phyloP scores from a whole-genome alignment of 2,113 vertebrate genomes.

The Amphilophus citrinellus region DNA sequence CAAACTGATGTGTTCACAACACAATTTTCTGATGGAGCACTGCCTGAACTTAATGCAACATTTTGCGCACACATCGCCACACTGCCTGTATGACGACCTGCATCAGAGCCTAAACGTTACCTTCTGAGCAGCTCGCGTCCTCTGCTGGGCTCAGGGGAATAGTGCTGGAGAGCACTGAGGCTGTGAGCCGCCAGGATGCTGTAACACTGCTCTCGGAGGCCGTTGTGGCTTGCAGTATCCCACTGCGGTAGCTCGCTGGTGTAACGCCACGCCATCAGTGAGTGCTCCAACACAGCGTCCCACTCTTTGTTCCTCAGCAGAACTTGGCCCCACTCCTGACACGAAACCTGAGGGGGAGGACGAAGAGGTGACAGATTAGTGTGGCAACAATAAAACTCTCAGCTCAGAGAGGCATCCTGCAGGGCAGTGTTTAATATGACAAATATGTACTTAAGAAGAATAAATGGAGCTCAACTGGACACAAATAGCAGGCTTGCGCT shows the following conservation, averaged over 20 bases:
- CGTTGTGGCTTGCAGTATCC: conserved; percentile 77
- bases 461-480: neutral
- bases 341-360: conserved; percentile 67
- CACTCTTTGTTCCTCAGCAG: conserved; percentile 73
- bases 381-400: neutral
- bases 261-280: conserved; percentile 74
- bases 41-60: neutral
- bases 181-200: conserved; percentile 64
- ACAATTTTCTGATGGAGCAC: neutral
- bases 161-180: conserved; percentile 67
- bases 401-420: neutral
- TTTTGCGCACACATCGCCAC: neutral
- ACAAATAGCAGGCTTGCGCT: neutral
- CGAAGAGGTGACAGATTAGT: neutral
- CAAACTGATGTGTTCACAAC: neutral
- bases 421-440: neutral
- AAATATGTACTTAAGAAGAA: neutral
- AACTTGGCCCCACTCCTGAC: conserved; percentile 77
- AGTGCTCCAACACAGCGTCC: conserved; percentile 73
- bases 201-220: conserved; percentile 74
- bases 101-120: conserved; percentile 38
- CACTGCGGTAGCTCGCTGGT: conserved; percentile 78
- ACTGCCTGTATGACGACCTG: too few species aligned
- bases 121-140: conserved; percentile 74
- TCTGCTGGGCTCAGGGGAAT: conserved; percentile 43